Evolutionary conservation across 2,888 invertebrate species (phyloP), one percentile per base, ranked within the genome.

Genomic region (Nebria brevicollis): DNA sequence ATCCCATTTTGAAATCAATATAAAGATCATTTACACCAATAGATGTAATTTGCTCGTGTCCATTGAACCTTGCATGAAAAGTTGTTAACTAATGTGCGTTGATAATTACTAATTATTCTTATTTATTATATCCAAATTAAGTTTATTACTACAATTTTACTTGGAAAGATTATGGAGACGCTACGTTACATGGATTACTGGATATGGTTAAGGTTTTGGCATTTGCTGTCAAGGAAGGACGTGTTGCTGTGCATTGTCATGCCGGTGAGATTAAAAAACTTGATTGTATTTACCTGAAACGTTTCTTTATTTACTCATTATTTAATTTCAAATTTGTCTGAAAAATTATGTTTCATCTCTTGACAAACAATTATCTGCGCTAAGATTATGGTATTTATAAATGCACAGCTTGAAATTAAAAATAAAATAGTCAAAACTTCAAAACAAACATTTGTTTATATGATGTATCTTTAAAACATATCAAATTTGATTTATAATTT

Each of bases 161-260:
- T 2, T 95, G 95, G 94, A 93, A 94, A 65, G 97, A 97, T 88
- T 97, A 96, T 88, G 95, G 95, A 0, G 95, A 95, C 82, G 95
- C 95, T 0, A 93, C 94, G 2, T 90, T 95, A 84, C 91, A 92
- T 72, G 94, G 94, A 6, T 90, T 97, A n/a, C 89, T 97, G 84
- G 96, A 97, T 87, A 96, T 96, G 93, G 94, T 96, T n/a, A 96
- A 97, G 90, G 97, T 97, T 8, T 90, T 97, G 86, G 94, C 95
- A 65, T 97, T 97, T 88, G 94, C 95, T 0, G 89, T 96, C 10
- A 92, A 94, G 74, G 94, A 96, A 88, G 97, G 97, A 77, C 92
- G 94, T 86, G 94, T 94, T 0, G 96, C 96, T 2, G 92, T 97
- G 82, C 97, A 97, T 87, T 97, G 97, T 87, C 97, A 97, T 89